phyloP scores from a whole-genome alignment of 1,140 invertebrate species.

The Apis laboriosa region DNA sequence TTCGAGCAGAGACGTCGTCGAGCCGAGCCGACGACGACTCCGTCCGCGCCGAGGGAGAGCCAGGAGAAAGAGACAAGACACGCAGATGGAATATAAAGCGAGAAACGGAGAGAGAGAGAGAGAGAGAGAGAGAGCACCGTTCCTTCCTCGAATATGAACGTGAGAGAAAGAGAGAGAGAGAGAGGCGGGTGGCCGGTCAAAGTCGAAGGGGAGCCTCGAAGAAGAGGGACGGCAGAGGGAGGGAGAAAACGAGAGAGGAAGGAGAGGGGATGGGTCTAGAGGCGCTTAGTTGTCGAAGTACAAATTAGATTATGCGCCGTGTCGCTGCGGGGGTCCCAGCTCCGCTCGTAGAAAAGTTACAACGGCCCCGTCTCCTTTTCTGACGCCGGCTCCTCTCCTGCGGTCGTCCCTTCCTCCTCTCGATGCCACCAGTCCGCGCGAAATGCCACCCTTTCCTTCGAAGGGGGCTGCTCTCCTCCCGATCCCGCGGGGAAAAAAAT shows the following conservation, averaged over 20 bases:
- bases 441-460: conserved; percentile 52
- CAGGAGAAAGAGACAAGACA: conserved; percentile 14
- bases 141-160: neutral
- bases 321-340: conserved; percentile 68
- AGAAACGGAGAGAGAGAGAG: neutral
- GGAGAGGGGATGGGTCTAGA: conserved; percentile 42
- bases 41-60: conserved; percentile 44
- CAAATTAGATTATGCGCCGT: conserved; percentile 75
- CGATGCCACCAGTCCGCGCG: conserved; percentile 24
- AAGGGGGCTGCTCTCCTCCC: conserved; percentile 13
- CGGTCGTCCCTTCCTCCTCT: conserved; percentile 45
- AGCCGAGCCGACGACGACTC: neutral
- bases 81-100: conserved; percentile 47
- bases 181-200: neutral
- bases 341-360: conserved; percentile 71
- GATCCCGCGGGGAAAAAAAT: conserved; percentile 45
- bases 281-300: conserved; percentile 71
- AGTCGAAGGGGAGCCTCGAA: neutral
- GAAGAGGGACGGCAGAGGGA: conserved; percentile 3
- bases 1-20: conserved; percentile 16
- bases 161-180: conserved; percentile 16
- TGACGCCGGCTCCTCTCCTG: conserved; percentile 38
- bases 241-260: neutral
- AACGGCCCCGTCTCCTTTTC: conserved; percentile 45
- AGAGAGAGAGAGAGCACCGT: neutral